Conservation (phyloP, 2,113 vertebrate genomes). For the Hemichromis elongatus region DNA sequence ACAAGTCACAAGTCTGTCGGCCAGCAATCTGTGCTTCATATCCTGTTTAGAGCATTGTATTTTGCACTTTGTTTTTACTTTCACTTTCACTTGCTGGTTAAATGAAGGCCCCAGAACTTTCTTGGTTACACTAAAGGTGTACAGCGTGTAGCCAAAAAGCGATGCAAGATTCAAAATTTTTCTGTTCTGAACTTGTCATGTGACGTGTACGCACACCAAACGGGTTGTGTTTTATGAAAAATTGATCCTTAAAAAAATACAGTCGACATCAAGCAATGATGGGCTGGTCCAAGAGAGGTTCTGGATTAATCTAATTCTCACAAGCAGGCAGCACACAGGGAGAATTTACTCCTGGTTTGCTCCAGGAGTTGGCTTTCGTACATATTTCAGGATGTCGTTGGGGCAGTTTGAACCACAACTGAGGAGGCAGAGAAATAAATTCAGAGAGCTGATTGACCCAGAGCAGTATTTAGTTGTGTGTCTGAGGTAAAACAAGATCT, state of each 20-base stretch:
- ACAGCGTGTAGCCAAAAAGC: background rate
- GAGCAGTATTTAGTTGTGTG: background rate
- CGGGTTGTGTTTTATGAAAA: background rate
- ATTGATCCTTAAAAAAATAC: background rate
- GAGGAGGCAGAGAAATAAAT: background rate
- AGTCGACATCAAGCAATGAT: background rate
- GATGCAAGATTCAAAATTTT: background rate
- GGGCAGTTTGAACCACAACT: background rate
- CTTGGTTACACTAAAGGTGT: background rate
- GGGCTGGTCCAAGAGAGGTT: background rate
- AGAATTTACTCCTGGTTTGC: background rate
- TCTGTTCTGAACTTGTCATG: rapidly evolving
- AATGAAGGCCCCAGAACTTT: background rate
- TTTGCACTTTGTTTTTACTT: background rate
- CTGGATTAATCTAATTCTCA: background rate
- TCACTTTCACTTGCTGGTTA: background rate
- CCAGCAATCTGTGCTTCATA: background rate
- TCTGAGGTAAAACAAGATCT: rapidly evolving
- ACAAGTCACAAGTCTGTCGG: background rate
- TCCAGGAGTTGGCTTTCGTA: rapidly evolving
- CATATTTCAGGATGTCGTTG: background rate
- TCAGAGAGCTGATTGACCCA: background rate
- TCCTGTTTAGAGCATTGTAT: background rate
- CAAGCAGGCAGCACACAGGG: background rate
- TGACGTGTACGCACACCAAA: rapidly evolving